Evolutionary conservation across 2,113 vertebrate species (phyloP).

Genomic region (Sisor rabdophorus): DNA sequence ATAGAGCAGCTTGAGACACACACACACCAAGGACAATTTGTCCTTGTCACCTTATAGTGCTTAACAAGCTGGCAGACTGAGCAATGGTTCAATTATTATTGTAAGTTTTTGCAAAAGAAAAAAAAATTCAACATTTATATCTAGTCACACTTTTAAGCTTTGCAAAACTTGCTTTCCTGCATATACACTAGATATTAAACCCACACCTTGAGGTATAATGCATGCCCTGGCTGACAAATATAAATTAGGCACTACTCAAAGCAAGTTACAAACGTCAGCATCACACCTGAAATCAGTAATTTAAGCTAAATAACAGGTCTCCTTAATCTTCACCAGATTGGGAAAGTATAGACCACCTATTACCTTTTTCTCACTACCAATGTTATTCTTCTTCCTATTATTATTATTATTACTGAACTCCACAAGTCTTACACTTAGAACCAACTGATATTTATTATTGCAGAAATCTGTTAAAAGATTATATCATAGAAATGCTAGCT

Average conservation of each 20-base stretch:
- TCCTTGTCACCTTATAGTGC: neutral
- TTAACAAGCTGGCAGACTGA: neutral
- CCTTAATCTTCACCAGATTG: neutral
- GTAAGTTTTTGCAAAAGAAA: neutral
- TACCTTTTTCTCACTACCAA: neutral
- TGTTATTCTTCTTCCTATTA: no score
- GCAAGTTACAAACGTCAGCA: neutral
- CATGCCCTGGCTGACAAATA: slow-evolving; percentile 2
- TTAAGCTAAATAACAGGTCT: neutral
- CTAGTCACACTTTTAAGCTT: neutral
- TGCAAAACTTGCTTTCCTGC: neutral
- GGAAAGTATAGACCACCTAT: neutral
- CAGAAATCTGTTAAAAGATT: no score
- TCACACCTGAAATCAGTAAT: slow-evolving; percentile 9
- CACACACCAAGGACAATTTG: neutral
- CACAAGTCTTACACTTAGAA: neutral
- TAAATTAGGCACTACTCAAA: slow-evolving; percentile 13
- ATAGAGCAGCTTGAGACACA: neutral
- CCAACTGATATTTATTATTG: neutral
- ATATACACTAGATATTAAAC: neutral
- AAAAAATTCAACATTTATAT: neutral
- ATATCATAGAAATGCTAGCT: no score
- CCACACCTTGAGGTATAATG: slow-evolving; percentile 3
- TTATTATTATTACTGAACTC: neutral
- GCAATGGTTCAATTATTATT: neutral